Evolutionary conservation across 2,113 vertebrate species (phyloP).

Genomic region (Catharus minimus): DNA sequence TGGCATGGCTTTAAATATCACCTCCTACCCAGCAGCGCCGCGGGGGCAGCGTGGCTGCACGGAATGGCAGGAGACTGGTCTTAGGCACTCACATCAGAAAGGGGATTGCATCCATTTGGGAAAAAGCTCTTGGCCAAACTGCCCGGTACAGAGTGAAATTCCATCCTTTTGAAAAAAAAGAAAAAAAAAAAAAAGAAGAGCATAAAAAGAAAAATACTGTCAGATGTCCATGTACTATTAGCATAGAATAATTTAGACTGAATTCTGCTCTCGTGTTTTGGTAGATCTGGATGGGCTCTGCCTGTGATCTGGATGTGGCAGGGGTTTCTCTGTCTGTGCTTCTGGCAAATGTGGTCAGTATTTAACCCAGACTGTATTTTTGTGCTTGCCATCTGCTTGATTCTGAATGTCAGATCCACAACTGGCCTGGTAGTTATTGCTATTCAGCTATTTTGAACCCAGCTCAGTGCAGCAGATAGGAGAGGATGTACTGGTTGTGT

Average conservation of each 20-base stretch:
- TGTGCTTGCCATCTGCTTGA: conserved; percentile 64
- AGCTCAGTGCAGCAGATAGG: neutral
- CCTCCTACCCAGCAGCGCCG: neutral
- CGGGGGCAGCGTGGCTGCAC: neutral
- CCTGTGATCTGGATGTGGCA: conserved; percentile 46
- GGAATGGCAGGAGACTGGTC: conserved; percentile 16
- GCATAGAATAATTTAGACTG: conserved; percentile 41
- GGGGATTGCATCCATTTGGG: conserved; percentile 51
- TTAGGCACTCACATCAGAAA: conserved; percentile 56
- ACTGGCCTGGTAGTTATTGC: conserved; percentile 55
- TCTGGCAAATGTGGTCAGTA: conserved; percentile 61
- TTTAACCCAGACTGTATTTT: conserved; percentile 69
- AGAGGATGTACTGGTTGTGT: neutral
- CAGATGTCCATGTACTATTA: conserved; percentile 52
- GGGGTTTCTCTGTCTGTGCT: conserved; percentile 56
- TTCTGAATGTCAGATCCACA: conserved; percentile 67
- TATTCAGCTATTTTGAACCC: conserved; percentile 45
- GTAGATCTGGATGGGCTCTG: conserved; percentile 49
- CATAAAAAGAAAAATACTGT: conserved; percentile 55
- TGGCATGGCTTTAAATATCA: conserved; percentile 50
- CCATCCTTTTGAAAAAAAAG: neutral
- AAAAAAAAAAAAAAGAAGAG: neutral
- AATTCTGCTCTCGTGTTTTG: conserved; percentile 31
- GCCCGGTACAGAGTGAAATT: neutral
- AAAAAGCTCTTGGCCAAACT: conserved; percentile 31